Evolutionary conservation across 2,888 invertebrate genomes (phyloP).

Genomic region (Tiliacea citrago): DNA sequence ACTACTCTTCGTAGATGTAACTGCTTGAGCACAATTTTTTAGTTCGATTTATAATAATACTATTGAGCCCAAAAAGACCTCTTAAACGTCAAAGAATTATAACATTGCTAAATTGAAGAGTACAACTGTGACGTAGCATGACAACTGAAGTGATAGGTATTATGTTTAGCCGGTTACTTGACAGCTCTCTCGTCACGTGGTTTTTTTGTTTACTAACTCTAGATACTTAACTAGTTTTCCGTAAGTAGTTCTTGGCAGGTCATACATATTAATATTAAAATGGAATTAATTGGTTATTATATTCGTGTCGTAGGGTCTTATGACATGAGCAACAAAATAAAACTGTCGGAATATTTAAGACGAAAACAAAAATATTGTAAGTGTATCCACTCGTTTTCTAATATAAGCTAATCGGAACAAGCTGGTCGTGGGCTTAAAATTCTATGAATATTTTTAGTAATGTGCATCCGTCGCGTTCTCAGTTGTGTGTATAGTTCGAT

Average conservation of each 20-base stretch:
- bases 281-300: slow-evolving; percentile 3
- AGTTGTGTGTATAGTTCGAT: slow-evolving; percentile 10
- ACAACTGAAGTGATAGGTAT: too few species aligned
- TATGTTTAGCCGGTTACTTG: too few species aligned
- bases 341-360: neutral
- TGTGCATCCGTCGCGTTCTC: slow-evolving; percentile 65
- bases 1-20: too few species aligned
- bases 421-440: slow-evolving; percentile 57
- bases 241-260: slow-evolving; percentile 5
- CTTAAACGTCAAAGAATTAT: too few species aligned
- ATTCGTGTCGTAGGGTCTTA: neutral
- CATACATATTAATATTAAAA: neutral
- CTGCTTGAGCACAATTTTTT: too few species aligned
- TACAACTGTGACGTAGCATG: too few species aligned
- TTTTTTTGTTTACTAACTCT: too few species aligned
- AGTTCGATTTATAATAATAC: too few species aligned
- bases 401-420: slow-evolving; percentile 48
- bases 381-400: slow-evolving; percentile 38
- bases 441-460: slow-evolving; percentile 77
- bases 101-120: too few species aligned
- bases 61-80: too few species aligned
- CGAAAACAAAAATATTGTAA: slow-evolving; percentile 9
- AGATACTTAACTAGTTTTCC: slow-evolving; percentile 3
- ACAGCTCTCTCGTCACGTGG: too few species aligned
- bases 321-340: neutral